Conservation (phyloP, 1,140 invertebrate species). For the Araneus ventricosus region DNA sequence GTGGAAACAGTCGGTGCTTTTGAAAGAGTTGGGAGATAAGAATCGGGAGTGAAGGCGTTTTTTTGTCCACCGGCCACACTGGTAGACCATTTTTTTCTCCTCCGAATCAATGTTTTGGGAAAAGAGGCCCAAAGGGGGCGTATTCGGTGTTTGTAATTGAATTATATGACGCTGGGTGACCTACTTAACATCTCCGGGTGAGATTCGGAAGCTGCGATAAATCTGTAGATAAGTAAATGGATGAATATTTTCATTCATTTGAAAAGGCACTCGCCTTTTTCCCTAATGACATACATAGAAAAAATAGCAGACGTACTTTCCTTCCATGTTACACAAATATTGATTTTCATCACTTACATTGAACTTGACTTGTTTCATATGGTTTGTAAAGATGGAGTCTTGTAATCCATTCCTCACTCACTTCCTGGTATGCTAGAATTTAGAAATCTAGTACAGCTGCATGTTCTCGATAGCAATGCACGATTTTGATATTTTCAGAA, state of each 20-base stretch:
- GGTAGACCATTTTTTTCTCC: neutral
- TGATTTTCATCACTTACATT: too few relatives aligned
- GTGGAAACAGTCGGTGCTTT: constrained; percentile 42
- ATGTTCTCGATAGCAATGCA: too few relatives aligned
- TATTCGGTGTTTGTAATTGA: neutral
- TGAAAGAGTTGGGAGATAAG: constrained; percentile 46
- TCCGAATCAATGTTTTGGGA: neutral
- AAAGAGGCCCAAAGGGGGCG: neutral
- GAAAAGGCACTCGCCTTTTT: too few relatives aligned
- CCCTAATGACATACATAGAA: too few relatives aligned
- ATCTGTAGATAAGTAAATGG: neutral
- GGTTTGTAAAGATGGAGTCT: too few relatives aligned
- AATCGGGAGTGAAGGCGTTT: neutral
- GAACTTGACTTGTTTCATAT: too few relatives aligned
- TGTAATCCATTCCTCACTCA: too few relatives aligned
- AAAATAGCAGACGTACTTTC: too few relatives aligned
- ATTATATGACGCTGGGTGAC: neutral
- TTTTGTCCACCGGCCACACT: neutral
- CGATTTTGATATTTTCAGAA: too few relatives aligned
- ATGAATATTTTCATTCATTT: neutral
- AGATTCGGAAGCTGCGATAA: neutral
- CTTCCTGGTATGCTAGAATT: too few relatives aligned
- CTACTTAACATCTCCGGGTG: neutral
- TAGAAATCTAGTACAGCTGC: too few relatives aligned
- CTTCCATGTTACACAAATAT: too few relatives aligned